These are phyloP conservation scores for Coleophora flavipennella DNA, from an alignment of 2,888 invertebrate genomes.

Conservation along the genomic window DNA sequence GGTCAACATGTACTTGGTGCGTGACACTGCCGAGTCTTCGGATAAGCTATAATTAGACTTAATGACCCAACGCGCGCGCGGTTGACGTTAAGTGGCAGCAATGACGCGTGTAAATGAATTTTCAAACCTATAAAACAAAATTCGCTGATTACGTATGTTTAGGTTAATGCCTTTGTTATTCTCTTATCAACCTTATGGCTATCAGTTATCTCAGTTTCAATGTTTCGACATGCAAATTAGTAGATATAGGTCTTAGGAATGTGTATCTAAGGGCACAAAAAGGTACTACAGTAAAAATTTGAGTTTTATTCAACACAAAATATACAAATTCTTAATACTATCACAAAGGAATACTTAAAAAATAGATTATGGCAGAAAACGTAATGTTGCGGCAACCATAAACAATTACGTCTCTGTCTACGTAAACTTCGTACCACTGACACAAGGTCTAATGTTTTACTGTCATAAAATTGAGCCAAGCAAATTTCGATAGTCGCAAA, in stretches of 20 bases:
- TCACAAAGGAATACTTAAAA: neutral
- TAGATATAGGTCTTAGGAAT: neutral
- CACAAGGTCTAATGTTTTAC: constrained; percentile 5
- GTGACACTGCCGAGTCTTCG: neutral
- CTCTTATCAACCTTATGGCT: too few relatives aligned
- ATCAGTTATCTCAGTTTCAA: too few relatives aligned
- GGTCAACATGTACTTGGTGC: neutral
- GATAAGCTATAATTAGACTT: neutral
- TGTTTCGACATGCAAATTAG: neutral
- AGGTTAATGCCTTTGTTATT: too few relatives aligned
- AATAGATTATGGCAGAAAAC: neutral
- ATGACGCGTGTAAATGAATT: neutral
- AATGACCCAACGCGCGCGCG: neutral
- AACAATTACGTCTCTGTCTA: constrained; percentile 5
- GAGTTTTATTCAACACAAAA: constrained; percentile 1
- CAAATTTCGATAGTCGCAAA: constrained; percentile 7
- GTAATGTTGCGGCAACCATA: constrained; percentile 6
- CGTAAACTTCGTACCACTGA: constrained; percentile 4
- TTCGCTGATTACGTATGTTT: too few relatives aligned
- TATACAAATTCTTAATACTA: constrained; percentile 1
- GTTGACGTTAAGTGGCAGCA: neutral
- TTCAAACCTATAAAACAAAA: too few relatives aligned
- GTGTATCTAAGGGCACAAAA: constrained; percentile 1
- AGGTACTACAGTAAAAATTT: neutral
- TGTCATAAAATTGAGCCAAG: constrained; percentile 6